Evolutionary conservation across 2,888 invertebrate species (phyloP).

Genomic region (Ophion ventricosus): DNA sequence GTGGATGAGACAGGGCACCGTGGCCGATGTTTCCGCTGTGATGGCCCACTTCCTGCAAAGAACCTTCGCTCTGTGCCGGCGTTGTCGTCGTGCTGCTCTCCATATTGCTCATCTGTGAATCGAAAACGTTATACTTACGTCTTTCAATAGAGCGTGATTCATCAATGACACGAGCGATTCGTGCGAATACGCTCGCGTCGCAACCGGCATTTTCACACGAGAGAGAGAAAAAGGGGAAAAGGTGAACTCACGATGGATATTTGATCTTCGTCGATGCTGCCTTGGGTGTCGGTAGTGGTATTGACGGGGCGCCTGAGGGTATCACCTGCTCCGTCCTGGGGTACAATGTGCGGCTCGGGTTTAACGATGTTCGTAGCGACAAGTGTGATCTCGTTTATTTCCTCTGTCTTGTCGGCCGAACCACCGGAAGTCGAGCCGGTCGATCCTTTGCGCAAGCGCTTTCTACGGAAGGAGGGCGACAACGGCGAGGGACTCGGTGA

Average conservation of each 20-base stretch:
- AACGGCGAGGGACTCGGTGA: constrained; percentile 84
- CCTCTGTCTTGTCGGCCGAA: constrained; percentile 79
- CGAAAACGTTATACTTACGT: constrained; percentile 15
- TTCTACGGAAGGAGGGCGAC: constrained; percentile 86
- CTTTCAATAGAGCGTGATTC: neutral
- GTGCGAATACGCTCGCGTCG: neutral
- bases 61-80: constrained; percentile 78
- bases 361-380: constrained; percentile 81
- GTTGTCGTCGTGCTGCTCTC: constrained; percentile 79
- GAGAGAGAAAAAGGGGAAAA: no score
- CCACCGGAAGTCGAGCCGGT: constrained; percentile 84
- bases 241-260: constrained; percentile 78
- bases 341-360: constrained; percentile 78
- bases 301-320: constrained; percentile 77
- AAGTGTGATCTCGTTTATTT: constrained; percentile 80
- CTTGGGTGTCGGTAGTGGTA: constrained; percentile 79
- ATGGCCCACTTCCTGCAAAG: constrained; percentile 79
- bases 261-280: constrained; percentile 81
- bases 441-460: constrained; percentile 87
- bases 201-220: neutral
- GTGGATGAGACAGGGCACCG: constrained; percentile 77
- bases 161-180: neutral
- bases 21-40: constrained; percentile 77
- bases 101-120: constrained; percentile 80
- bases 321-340: constrained; percentile 74